Evolutionary conservation across 2,797 vertebrate genomes (phyloP).

Genomic region (Siniperca obscura): DNA sequence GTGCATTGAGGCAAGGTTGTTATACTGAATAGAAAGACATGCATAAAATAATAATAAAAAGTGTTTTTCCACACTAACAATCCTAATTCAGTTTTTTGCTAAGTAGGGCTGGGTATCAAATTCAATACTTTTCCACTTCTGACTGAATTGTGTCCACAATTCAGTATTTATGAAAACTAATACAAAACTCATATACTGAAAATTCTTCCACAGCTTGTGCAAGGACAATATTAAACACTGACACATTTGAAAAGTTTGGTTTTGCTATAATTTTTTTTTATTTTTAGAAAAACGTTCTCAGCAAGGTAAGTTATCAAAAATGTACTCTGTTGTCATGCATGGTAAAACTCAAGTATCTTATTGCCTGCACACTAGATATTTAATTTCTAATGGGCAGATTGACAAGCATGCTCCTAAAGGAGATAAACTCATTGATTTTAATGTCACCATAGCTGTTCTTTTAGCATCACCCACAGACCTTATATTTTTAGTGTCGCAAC

Average conservation of each 20-base stretch:
- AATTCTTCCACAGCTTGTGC: background rate
- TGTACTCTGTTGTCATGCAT: background rate
- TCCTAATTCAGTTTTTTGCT: background rate
- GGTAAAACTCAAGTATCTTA: background rate
- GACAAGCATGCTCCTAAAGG: conserved; percentile 2
- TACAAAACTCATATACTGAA: background rate
- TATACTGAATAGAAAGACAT: background rate
- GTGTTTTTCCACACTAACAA: background rate
- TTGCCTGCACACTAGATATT: background rate
- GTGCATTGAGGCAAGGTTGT: background rate
- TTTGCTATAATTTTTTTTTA: background rate
- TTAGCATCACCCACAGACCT: conserved; percentile 30
- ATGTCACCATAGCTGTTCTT: conserved; percentile 5
- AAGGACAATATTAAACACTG: background rate
- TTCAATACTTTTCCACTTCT: background rate
- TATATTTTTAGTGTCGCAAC: background rate
- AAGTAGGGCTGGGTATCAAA: background rate
- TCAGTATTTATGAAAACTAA: background rate
- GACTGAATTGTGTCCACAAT: background rate
- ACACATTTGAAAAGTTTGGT: background rate
- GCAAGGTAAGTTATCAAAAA: background rate
- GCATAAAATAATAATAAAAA: background rate
- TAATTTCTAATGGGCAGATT: conserved; percentile 20
- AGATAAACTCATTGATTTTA: conserved; percentile 32
- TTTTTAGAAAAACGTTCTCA: background rate